A percentile compares a stretch with the other conserved stretches of the same genome.
Conservation (phyloP, 2,888 invertebrate genomes). For the Chydorus sphaericus region DNA sequence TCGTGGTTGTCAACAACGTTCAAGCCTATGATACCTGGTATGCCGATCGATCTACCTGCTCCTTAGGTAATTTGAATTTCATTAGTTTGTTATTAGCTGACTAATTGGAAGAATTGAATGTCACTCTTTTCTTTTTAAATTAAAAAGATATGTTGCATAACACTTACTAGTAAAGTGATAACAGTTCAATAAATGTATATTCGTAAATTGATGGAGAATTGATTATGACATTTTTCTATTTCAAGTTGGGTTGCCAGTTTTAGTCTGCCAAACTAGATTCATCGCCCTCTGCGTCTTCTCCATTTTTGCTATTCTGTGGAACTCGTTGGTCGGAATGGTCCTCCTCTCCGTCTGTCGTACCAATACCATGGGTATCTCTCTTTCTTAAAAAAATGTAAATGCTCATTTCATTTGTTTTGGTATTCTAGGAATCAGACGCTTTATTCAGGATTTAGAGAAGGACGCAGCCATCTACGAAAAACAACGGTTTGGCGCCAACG, state of each 20-base stretch:
- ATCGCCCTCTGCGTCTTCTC: conserved; percentile 26
- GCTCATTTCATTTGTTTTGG: conserved; percentile 6
- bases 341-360: conserved; percentile 32
- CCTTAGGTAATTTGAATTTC: conserved; percentile 18
- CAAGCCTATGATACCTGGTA: conserved; percentile 20
- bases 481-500: conserved; percentile 6
- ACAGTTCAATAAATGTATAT: not conserved
- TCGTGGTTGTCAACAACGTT: conserved; percentile 22
- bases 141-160: not conserved
- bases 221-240: not conserved
- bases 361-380: conserved; percentile 30
- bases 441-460: conserved; percentile 27
- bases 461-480: conserved; percentile 25
- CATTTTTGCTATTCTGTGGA: conserved; percentile 29
- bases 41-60: conserved; percentile 20
- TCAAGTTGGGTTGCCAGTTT: conserved; percentile 20
- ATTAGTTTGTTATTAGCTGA: not conserved
- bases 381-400: conserved; percentile 11
- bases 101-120: not conserved
- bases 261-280: conserved; percentile 26
- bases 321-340: conserved; percentile 29
- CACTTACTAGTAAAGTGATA: not conserved
- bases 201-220: not conserved
- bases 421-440: conserved; percentile 27
- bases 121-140: not conserved